Base-by-base conservation (phyloP, 2,888 invertebrate species). In the Athetis lepigone region DNA sequence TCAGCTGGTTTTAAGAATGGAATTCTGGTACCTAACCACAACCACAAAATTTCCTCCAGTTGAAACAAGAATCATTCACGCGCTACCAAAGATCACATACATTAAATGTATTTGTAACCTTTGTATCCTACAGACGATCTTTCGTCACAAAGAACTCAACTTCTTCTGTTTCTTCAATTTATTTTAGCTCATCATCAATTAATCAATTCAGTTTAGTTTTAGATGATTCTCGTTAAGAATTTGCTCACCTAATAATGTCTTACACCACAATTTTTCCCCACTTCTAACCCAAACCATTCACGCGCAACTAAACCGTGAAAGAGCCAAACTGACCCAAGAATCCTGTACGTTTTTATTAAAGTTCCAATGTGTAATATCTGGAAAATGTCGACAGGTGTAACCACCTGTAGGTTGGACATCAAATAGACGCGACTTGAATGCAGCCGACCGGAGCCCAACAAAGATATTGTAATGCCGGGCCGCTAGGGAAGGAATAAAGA, bases 351-450 rank as follows among this genome's bases (percentile, higher is more conserved):
- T 71, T 71, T 54, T 57, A 75, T 69, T 62, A 57, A 75, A 70
- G 54, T 70, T 75, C 25, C 45, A 23, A 39, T 57, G 52, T 57
- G 56, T 62, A 70, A 63, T 70, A 75, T 75, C 50, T 58, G 46
- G 56, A 58, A 69, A 57, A 42, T 21, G 37, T 42, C 56, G 54
- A 55, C 75, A 71, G 69, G 63, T 71, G 75, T 63, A 57, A 63
- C 71, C 71, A 72, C 75, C 70, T 72, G 71, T 72, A 21, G 64
- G 42, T 19, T 42, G 52, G 50, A 70, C 75, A 47, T 71, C 50
- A 70, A 63, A 70, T 51, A 57, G 70, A 75, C 75, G 75, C 56
- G 75, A 56, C 56, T 29, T 63, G 45, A 70, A 70, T 75, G 75
- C 54, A 55, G 37, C 29, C 59, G 37, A 51, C 51, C 47, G 55